Evolutionary conservation across 2,797 vertebrate genomes (phyloP).

Genomic region (Danionella dracula): DNA sequence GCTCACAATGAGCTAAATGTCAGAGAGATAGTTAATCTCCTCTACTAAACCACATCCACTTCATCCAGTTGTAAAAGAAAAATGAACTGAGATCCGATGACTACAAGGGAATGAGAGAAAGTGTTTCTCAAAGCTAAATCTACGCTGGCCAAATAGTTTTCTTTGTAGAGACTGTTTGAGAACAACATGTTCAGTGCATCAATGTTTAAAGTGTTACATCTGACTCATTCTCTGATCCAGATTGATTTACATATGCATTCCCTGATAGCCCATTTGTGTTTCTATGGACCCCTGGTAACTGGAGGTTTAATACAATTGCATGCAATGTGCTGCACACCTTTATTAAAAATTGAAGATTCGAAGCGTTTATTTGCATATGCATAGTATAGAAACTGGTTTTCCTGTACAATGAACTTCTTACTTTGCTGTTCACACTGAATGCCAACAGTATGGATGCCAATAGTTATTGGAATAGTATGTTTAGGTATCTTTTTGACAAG

Average conservation of each 20-base stretch:
- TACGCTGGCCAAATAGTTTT: not conserved
- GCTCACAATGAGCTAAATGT: slow-evolving; percentile 33
- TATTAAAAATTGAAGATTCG: too few relatives aligned
- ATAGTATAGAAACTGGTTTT: too few relatives aligned
- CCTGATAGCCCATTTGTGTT: too few relatives aligned
- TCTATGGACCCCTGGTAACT: too few relatives aligned
- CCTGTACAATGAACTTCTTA: too few relatives aligned
- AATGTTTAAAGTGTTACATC: not conserved
- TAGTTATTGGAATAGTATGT: too few relatives aligned
- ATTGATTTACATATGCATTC: not conserved
- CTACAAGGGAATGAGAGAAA: not conserved
- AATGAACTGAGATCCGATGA: slow-evolving; percentile 16
- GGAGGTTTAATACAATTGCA: too few relatives aligned
- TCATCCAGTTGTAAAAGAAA: not conserved
- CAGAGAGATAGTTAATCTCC: slow-evolving; percentile 37
- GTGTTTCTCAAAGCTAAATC: slow-evolving; percentile 28
- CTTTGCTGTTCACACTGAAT: too few relatives aligned
- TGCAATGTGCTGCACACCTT: too few relatives aligned
- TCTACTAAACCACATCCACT: slow-evolving; percentile 10
- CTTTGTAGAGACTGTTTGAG: not conserved
- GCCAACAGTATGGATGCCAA: too few relatives aligned
- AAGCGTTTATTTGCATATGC: too few relatives aligned
- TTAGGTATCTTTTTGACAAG: too few relatives aligned
- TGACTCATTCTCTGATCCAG: not conserved
- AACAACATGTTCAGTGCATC: slow-evolving; percentile 9